Conservation (phyloP, 23 tunicate species). For the Phallusia fumigata region DNA sequence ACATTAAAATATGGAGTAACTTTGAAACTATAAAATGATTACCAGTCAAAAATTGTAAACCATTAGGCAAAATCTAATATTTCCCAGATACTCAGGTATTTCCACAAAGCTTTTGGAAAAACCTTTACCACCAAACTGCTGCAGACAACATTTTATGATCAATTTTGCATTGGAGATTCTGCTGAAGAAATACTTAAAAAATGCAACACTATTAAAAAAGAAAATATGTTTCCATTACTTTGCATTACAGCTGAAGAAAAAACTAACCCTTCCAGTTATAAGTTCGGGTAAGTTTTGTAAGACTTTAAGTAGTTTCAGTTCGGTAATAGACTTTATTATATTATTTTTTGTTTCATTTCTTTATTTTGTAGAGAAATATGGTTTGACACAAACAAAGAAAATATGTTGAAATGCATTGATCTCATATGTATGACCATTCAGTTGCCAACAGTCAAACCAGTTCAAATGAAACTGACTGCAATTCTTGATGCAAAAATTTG, state of each 20-base stretch:
- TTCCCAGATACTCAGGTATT: background rate
- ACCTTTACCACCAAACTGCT: background rate
- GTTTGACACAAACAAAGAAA: conserved; percentile 8
- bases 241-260: background rate
- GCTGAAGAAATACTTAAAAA: background rate
- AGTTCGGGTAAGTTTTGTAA: background rate
- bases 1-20: no score
- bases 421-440: background rate
- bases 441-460: background rate
- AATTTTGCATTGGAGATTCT: conserved; percentile 1
- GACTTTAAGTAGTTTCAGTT: no score
- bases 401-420: conserved; percentile 25
- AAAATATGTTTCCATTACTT: background rate
- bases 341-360: background rate
- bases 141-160: background rate
- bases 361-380: conserved; percentile 9
- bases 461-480: conserved; percentile 41
- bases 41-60: no score
- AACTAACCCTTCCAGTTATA: background rate
- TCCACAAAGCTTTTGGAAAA: background rate
- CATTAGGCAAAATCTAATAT: background rate
- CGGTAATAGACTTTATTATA: background rate
- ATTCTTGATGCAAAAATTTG: conserved; percentile 14
- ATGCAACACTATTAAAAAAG: background rate
- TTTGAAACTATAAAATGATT: no score